Evolutionary conservation across 1,140 invertebrate genomes (phyloP).

Genomic region (Drosophila parvula): DNA sequence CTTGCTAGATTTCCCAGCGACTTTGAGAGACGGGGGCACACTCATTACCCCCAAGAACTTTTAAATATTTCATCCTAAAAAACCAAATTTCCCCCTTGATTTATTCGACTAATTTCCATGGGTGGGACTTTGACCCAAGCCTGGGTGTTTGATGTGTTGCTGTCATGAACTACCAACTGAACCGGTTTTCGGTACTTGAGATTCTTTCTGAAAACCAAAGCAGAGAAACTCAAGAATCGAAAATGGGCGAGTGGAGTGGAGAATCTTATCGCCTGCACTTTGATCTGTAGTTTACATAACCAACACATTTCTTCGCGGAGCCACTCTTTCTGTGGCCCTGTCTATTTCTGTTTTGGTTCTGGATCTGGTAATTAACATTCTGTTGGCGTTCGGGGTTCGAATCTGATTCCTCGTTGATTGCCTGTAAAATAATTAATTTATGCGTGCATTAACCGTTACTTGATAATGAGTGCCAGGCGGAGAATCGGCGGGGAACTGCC

Average conservation of each 20-base stretch:
- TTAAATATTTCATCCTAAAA: constrained; percentile 26
- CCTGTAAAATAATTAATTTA: constrained; percentile 78
- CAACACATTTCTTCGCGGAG: constrained; percentile 30
- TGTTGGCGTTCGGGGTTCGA: constrained; percentile 19
- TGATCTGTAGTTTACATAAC: constrained; percentile 67
- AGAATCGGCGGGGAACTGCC: constrained; percentile 1
- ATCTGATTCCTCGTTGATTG: constrained; percentile 42
- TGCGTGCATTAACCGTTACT: constrained; percentile 80
- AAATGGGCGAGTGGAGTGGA: constrained; percentile 13
- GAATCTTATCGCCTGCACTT: constrained; percentile 61
- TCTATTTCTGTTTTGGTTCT: constrained; percentile 32
- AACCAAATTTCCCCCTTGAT: constrained; percentile 49
- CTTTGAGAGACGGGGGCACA: not conserved
- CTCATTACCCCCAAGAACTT: constrained; percentile 39
- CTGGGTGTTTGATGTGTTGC: constrained; percentile 26
- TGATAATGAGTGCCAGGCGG: constrained; percentile 56
- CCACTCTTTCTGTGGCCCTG: constrained; percentile 53
- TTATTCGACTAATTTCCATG: constrained; percentile 63
- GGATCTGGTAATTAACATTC: constrained; percentile 38
- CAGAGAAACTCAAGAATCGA: constrained; percentile 19
- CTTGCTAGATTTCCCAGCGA: constrained; percentile 28
- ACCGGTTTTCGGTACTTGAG: constrained; percentile 46
- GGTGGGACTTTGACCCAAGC: constrained; percentile 49
- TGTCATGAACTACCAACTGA: constrained; percentile 21
- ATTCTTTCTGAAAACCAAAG: constrained; percentile 16